Evolutionary conservation across 2,797 vertebrate species (phyloP), one percentile per base, ranked within the genome.

Genomic region (Emydoidea blandingii): DNA sequence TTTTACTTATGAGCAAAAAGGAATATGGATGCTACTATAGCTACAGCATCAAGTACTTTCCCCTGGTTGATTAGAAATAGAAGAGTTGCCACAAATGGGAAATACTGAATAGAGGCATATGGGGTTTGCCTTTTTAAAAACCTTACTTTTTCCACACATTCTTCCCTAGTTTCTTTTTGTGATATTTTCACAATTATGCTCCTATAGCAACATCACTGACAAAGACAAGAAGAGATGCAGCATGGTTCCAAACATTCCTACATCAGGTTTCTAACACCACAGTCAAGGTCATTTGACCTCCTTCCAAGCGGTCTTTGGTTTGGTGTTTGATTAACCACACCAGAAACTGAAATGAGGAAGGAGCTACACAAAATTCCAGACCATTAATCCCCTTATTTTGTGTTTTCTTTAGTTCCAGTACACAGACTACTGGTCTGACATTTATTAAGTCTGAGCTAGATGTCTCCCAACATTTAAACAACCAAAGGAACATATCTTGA

Each of bases 1-100:
- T 85, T 88, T 86, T 95, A 54, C 72, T 94, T 93, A 87, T 62
- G 19, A 21, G 29, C 50, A 81, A 18, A 83, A 91, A 85, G 12
- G 34, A 91, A 93, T 11, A 49, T 0, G 79, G 68, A 86, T 91
- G 47, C 29, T 85, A 65, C n/a, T 62, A 12, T 4, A 86, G 23
- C 11, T 68, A 88, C 2, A 78, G 62, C 80, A 91, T 31, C 21
- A 91, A 94, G 11, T 81, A 89, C 85, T 84, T 89, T 93, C 90
- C 83, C 90, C 72, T 92, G 37, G 4, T 79, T 81, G 41, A 96
- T 47, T 85, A 87, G 37, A 96, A 90, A 21, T 76, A 9, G 19
- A 93, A 95, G 5, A 50, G 4, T 29, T 94, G 19, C 16, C 47
- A 21, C 56, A 68, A 86, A 95, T 84, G 87, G 86, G 11, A 34